phyloP scores from a whole-genome alignment of 1,140 invertebrate species.

The Branchinecta lindahli region DNA sequence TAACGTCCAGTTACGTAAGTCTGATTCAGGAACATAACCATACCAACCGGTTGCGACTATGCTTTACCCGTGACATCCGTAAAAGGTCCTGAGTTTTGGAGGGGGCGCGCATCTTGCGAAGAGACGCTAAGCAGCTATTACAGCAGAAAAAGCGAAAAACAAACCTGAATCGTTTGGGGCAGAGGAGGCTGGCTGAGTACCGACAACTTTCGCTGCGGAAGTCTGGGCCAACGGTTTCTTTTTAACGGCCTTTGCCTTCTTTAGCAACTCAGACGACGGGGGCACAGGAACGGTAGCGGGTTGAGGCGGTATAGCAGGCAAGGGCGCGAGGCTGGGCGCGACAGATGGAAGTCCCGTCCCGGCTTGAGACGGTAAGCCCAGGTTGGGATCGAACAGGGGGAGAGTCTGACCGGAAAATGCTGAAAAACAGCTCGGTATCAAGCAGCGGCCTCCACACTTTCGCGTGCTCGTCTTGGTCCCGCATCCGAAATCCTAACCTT shows the following conservation, averaged over 20 bases:
- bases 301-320: neutral
- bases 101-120: too few species aligned
- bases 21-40: too few species aligned
- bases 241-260: neutral
- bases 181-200: neutral
- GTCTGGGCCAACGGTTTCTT: neutral
- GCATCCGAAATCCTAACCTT: too few species aligned
- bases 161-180: neutral
- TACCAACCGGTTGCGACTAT: too few species aligned
- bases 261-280: neutral
- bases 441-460: too few species aligned
- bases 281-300: neutral
- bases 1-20: too few species aligned
- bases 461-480: too few species aligned
- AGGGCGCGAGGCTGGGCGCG: neutral
- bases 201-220: neutral
- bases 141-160: neutral
- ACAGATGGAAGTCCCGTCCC: neutral
- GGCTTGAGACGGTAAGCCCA: neutral
- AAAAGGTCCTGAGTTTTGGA: too few species aligned
- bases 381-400: neutral
- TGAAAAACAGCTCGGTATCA: neutral
- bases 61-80: too few species aligned
- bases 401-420: conserved; percentile 2
- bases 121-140: too few species aligned